phyloP scores from a whole-genome alignment of 1,140 invertebrate genomes.

The Steinernema khuongi region DNA sequence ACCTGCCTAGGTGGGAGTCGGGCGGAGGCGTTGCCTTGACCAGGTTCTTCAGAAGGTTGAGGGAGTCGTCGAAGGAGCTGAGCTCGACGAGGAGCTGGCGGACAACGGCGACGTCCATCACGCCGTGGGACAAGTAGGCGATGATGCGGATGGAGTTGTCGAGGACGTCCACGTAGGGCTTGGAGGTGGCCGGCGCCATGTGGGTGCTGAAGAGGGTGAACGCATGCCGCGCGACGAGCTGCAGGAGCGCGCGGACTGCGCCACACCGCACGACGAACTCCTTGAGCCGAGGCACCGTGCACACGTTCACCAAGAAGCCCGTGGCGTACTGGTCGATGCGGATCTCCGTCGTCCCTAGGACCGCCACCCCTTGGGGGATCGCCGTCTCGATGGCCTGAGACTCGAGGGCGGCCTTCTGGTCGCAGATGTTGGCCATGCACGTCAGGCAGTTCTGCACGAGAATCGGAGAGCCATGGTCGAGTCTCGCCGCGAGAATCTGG shows the following conservation, averaged over 20 bases:
- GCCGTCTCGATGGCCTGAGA: background rate
- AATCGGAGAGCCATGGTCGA: background rate
- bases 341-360: background rate
- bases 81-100: background rate
- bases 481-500: background rate
- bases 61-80: background rate
- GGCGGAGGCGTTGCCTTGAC: background rate
- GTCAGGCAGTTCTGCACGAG: slow-evolving; percentile 1
- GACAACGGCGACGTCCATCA: background rate
- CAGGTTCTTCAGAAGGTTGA: background rate
- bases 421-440: background rate
- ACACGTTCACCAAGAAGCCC: background rate
- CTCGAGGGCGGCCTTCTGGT: background rate
- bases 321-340: background rate
- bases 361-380: background rate
- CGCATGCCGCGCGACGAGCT: background rate
- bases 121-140: background rate
- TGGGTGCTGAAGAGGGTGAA: background rate
- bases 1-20: background rate
- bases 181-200: background rate
- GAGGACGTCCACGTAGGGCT: slow-evolving; percentile 6
- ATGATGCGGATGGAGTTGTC: slow-evolving; percentile 9
- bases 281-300: background rate
- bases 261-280: background rate
- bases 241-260: background rate